Percentiles rank a stretch among this genome's conserved stretches.
Evolutionary conservation across 2,113 vertebrate species (phyloP).

Genomic region (Tragulus kanchil): DNA sequence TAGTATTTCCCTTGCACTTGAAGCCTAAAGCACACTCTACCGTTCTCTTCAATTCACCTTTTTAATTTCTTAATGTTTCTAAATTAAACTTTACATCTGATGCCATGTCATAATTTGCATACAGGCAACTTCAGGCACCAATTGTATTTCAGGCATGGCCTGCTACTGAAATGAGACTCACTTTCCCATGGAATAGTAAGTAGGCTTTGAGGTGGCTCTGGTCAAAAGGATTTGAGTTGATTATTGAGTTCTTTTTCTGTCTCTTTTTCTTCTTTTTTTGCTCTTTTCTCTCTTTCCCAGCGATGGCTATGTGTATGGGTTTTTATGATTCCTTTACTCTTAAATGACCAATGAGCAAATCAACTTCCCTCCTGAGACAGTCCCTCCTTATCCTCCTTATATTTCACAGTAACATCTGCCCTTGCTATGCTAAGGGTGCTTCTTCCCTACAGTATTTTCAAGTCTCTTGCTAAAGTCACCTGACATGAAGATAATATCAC

Average conservation of each 20-base stretch:
- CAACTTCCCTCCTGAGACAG: neutral
- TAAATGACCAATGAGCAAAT: neutral
- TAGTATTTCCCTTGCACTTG: neutral
- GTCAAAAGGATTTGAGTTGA: neutral
- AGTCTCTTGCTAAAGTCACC: neutral
- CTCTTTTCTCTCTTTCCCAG: accelerated
- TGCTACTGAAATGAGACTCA: neutral
- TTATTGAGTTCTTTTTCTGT: neutral
- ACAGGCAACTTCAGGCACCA: neutral
- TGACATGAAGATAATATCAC: neutral
- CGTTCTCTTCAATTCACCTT: neutral
- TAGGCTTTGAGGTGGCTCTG: neutral
- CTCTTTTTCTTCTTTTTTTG: neutral
- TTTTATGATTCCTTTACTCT: neutral
- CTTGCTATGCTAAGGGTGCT: neutral
- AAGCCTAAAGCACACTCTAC: neutral
- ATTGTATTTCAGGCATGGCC: neutral
- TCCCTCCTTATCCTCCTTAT: neutral
- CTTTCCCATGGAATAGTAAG: neutral
- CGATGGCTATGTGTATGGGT: neutral
- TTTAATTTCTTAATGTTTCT: slow-evolving; percentile 5
- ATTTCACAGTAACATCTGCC: neutral
- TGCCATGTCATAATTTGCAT: neutral
- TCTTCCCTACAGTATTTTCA: neutral
- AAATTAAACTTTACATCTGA: neutral